Evolutionary conservation across 1,140 invertebrate species (phyloP), one percentile per base, ranked within the genome.

Genomic region (Leptoteleia sp.): DNA sequence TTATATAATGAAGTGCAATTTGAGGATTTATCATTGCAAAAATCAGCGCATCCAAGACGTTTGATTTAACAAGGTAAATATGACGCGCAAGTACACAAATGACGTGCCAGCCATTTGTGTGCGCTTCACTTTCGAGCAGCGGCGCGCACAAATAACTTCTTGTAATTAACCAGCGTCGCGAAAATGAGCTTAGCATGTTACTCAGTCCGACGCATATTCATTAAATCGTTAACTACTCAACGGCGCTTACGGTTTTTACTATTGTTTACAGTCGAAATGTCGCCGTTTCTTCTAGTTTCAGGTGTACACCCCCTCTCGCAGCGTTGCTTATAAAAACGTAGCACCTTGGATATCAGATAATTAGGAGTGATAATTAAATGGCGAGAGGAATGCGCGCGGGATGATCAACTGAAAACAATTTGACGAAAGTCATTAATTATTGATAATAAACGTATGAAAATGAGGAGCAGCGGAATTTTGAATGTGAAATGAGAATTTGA

Each of bases 221-320:
- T 79, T 79, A 79, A 73, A 73, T 79, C 62, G 68, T 79, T 79
- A 73, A 79, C 68, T 73, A 57, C 68, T 68, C 76, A 54, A 57
- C 76, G 68, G 45, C 31, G 62, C 62, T 72, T 78, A 67, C 54
- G 47, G 42, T 78, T 79, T 79, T 73, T 70, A 73, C 55, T 50
- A 79, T 79, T 73, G 68, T 68, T 79, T 73, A 73, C 68, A 47
- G 27, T 68, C 62, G n/a, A 62, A 79, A 78, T 55, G 55, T 43
- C 61, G 25, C 33, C 22, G 31, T 71, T 68, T 48, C 35, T 64
- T 62, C 29, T 55, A 27, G 59, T 76, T 76, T 62, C 48, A 54
- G 17, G 8, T n/a, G n/a, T n/a, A n/a, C n/a, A 25, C 6, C 29
- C 25, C 19, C 1, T 29, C 17, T 8, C n/a, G 19, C 1, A 19